Conservation (phyloP, 1,140 invertebrate genomes). For the Scaptomyza hsui region DNA sequence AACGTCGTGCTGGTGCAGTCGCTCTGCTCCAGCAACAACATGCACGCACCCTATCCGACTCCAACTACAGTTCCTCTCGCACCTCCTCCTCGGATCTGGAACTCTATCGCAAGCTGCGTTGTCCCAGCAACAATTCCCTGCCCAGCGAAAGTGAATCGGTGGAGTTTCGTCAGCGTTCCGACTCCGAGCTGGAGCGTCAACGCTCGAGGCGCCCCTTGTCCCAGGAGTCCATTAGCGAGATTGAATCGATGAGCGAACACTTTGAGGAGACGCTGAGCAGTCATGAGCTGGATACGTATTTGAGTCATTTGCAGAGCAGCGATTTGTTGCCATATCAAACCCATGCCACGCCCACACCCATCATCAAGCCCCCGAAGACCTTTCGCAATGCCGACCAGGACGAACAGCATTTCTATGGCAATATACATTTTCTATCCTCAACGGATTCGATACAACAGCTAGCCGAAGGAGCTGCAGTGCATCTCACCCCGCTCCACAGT, state of each 20-base stretch:
- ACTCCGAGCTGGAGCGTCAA: conserved; percentile 86
- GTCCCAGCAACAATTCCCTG: conserved; percentile 71
- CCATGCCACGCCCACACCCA: conserved; percentile 45
- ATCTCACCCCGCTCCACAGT: conserved; percentile 71
- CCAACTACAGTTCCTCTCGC: conserved; percentile 79
- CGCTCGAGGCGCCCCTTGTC: conserved; percentile 89
- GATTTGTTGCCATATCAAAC: conserved; percentile 70
- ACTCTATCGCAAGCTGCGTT: conserved; percentile 71
- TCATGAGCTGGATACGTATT: conserved; percentile 88
- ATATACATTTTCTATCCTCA: conserved; percentile 81
- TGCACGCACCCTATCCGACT: conserved; percentile 76
- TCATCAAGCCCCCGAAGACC: conserved; percentile 81
- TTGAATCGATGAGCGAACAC: conserved; percentile 86
- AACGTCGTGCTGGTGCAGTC: neutral
- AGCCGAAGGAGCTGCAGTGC: conserved; percentile 26
- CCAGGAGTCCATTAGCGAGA: conserved; percentile 87
- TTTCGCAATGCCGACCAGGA: conserved; percentile 72
- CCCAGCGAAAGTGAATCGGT: conserved; percentile 82
- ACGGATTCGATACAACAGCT: conserved; percentile 77
- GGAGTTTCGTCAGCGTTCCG: conserved; percentile 85
- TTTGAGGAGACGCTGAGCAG: conserved; percentile 85
- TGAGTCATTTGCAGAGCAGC: conserved; percentile 87
- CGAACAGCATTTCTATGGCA: conserved; percentile 81
- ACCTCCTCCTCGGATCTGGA: conserved; percentile 77
- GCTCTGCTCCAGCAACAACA: conserved; percentile 65